Evolutionary conservation across 2,113 vertebrate species (phyloP).

Genomic region (Cinclus cinclus): DNA sequence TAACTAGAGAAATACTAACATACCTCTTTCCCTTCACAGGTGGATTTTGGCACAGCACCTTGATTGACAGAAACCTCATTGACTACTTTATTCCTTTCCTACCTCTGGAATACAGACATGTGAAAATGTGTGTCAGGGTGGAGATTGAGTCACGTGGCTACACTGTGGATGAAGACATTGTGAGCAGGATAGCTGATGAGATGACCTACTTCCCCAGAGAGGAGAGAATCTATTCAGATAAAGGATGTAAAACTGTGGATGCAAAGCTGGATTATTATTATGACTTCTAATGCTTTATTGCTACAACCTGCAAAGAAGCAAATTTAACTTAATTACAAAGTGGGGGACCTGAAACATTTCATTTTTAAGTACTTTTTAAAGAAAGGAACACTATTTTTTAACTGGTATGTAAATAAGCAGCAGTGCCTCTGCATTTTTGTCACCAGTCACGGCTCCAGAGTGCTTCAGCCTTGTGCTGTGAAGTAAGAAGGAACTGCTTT

Average conservation of each 20-base stretch:
- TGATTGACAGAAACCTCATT: conserved; percentile 93
- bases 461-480: neutral
- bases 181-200: conserved; percentile 79
- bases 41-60: conserved; percentile 91
- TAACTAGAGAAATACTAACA: neutral
- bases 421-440: neutral
- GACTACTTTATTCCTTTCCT: conserved; percentile 95
- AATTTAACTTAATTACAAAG: neutral
- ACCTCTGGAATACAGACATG: conserved; percentile 89
- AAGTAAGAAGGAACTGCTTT: neutral
- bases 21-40: conserved; percentile 66
- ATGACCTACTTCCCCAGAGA: conserved; percentile 89
- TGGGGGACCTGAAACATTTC: neutral
- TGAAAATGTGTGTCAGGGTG: conserved; percentile 85
- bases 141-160: conserved; percentile 77
- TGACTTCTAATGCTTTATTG: conserved; percentile 42
- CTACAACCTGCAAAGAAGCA: neutral
- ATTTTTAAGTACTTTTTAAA: conserved; percentile 43
- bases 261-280: conserved; percentile 89
- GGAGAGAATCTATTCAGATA: conserved; percentile 86
- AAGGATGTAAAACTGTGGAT: conserved; percentile 93
- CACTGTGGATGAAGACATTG: conserved; percentile 57
- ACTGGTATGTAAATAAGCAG: neutral
- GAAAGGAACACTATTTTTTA: neutral
- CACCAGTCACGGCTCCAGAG: neutral